Percentiles rank a stretch among this genome's conserved stretches.
Evolutionary conservation across 2,113 vertebrate species (phyloP).

Genomic region (Propithecus coquereli): DNA sequence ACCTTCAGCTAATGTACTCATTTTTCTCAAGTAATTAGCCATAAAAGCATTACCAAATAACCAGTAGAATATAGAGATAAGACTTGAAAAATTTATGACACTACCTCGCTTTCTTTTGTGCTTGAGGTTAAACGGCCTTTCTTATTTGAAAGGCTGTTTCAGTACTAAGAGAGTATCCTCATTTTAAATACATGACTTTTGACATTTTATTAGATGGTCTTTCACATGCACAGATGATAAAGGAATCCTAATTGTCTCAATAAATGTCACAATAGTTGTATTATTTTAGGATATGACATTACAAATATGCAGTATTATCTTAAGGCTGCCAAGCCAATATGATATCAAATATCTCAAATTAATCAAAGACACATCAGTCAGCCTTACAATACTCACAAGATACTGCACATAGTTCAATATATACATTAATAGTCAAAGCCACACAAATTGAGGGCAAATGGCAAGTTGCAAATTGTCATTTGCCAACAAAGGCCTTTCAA

Average conservation of each 20-base stretch:
- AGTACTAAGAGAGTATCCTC: neutral
- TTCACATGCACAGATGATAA: conserved; percentile 22
- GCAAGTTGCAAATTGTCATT: neutral
- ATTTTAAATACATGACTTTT: conserved; percentile 11
- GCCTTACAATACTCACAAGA: neutral
- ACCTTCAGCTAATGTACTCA: neutral
- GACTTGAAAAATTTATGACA: neutral
- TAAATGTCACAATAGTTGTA: conserved; percentile 2
- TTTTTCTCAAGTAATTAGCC: neutral
- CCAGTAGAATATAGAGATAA: neutral
- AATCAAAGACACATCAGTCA: neutral
- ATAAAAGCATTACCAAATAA: conserved; percentile 33
- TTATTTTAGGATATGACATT: neutral
- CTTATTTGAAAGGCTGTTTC: neutral
- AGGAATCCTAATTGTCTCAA: conserved; percentile 22
- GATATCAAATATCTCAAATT: conserved; percentile 31
- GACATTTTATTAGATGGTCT: conserved; percentile 16
- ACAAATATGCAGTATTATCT: neutral
- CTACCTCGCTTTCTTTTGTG: neutral
- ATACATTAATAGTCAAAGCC: conserved; percentile 1
- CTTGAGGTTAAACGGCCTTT: conserved; percentile 23
- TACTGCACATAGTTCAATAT: neutral
- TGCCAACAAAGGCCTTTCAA: neutral
- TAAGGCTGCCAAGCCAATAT: conserved; percentile 8
- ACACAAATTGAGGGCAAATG: conserved; percentile 1